These are phyloP conservation scores for Microplitis mediator DNA, from an alignment of 1,140 invertebrate species.

Conservation along the genomic window DNA sequence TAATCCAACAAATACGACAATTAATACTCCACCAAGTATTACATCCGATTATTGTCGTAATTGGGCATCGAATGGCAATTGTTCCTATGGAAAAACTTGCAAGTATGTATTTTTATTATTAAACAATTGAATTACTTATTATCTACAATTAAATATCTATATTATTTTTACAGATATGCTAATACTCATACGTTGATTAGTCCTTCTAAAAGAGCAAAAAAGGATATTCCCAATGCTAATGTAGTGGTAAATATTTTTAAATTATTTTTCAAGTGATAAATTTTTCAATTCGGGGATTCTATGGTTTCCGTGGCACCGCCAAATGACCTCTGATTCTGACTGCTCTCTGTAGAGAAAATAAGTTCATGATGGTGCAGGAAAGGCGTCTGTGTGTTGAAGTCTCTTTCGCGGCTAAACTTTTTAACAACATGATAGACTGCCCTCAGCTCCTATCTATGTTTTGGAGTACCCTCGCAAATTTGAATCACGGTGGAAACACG, in stretches of 20 bases:
- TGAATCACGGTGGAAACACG: no score
- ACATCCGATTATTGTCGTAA: slow-evolving; percentile 72
- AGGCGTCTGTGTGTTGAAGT: no score
- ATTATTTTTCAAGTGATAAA: neutral
- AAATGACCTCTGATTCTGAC: no score
- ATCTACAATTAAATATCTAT: neutral
- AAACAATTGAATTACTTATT: slow-evolving; percentile 9
- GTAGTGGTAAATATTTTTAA: slow-evolving; percentile 48
- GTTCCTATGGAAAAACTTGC: slow-evolving; percentile 76
- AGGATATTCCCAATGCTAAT: slow-evolving; percentile 66
- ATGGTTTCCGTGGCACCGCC: no score
- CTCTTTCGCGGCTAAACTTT: no score
- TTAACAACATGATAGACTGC: no score
- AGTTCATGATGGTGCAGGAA: no score
- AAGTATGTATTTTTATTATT: slow-evolving; percentile 59
- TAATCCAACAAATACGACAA: slow-evolving; percentile 67
- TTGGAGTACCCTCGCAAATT: no score
- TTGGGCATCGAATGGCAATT: slow-evolving; percentile 76
- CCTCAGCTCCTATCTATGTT: no score
- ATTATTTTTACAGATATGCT: slow-evolving; percentile 63
- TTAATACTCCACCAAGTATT: slow-evolving; percentile 46
- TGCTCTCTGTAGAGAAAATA: no score
- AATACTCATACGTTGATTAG: slow-evolving; percentile 75
- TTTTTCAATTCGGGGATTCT: no score
- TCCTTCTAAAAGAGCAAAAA: slow-evolving; percentile 75